A percentile compares a stretch with the other conserved stretches of the same genome.
These are phyloP conservation scores for Camponotus vicinus DNA, from an alignment of 1,140 invertebrate species.

Conservation along the genomic window DNA sequence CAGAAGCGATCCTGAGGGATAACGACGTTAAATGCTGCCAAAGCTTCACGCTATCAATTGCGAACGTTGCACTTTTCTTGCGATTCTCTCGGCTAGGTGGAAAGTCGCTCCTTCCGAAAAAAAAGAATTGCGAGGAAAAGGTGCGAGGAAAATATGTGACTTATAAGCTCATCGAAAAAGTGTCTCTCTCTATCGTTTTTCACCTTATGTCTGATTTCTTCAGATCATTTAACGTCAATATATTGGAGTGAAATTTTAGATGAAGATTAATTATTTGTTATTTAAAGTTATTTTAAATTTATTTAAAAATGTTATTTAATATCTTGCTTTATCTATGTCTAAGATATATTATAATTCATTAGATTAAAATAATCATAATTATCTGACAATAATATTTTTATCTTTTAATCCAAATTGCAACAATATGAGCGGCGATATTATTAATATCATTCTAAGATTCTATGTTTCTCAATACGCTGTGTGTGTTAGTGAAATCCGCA, in stretches of 20 bases:
- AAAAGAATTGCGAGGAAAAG: background rate
- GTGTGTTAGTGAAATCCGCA: background rate
- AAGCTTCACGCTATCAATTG: constrained; percentile 51
- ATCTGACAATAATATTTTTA: background rate
- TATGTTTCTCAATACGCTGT: background rate
- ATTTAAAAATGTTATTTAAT: background rate
- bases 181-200: background rate
- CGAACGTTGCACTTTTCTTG: constrained; percentile 35
- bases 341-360: background rate
- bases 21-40: constrained; percentile 40
- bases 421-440: background rate
- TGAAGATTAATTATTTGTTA: background rate
- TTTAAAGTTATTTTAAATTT: too few relatives aligned
- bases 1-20: constrained; percentile 25
- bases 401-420: background rate
- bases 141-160: background rate
- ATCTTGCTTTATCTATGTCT: background rate
- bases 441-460: background rate
- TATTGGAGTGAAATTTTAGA: background rate
- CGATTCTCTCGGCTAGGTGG: background rate
- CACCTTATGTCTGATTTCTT: background rate
- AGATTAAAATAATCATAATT: background rate
- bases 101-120: background rate
- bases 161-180: background rate
- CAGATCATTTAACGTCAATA: background rate